A percentile compares a stretch with the other conserved stretches of the same genome.
phyloP scores from a whole-genome alignment of 2,888 invertebrate species.

The Leptinotarsa peninsularis region DNA sequence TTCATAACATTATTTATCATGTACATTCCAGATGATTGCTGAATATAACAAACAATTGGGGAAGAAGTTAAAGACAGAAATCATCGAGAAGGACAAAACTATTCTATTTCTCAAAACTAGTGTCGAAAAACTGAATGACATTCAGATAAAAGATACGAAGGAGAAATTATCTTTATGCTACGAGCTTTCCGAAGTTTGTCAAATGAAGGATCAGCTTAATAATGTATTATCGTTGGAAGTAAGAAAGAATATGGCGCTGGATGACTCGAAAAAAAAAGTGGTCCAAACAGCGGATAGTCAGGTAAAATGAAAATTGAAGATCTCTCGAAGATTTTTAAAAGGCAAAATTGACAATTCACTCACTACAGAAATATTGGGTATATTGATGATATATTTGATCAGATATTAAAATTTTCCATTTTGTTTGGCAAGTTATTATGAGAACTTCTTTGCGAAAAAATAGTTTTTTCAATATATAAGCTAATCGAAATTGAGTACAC shows the following conservation, averaged over 20 bases:
- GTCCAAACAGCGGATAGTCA: conserved; percentile 52
- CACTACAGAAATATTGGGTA: too few species aligned
- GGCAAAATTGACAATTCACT: too few species aligned
- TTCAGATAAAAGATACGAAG: conserved; percentile 58
- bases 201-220: conserved; percentile 58
- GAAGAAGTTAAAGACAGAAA: conserved; percentile 59
- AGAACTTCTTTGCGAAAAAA: too few species aligned
- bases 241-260: conserved; percentile 55
- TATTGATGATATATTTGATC: too few species aligned
- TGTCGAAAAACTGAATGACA: conserved; percentile 58
- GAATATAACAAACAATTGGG: conserved; percentile 63
- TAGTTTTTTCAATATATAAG: too few species aligned
- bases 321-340: too few species aligned
- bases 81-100: conserved; percentile 57
- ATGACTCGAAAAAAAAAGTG: conserved; percentile 56
- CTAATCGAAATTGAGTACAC: too few species aligned
- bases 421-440: too few species aligned
- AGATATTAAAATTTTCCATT: too few species aligned
- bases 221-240: conserved; percentile 57
- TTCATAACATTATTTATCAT: neutral
- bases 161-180: conserved; percentile 62
- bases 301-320: conserved; percentile 39
- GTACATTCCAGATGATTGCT: conserved; percentile 56
- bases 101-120: conserved; percentile 58
- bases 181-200: conserved; percentile 60